Base-by-base conservation (phyloP, 2,888 invertebrate species). In the Mythimna ferrago region DNA sequence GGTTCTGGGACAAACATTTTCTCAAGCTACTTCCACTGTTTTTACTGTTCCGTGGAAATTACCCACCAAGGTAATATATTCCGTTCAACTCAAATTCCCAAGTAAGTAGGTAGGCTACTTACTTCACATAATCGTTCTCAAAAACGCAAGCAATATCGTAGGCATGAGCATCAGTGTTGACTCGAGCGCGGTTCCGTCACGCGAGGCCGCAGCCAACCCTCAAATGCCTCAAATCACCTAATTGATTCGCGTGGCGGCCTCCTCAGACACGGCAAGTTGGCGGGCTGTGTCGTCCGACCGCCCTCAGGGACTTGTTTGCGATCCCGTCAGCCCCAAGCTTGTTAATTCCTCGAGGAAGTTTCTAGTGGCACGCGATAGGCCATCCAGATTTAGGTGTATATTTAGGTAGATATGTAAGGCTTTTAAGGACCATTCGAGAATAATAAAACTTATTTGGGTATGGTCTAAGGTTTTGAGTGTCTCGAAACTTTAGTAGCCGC, bases 161-260 rank as follows among this genome's bases (percentile, higher is more conserved):
- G 79, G 65, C 58, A 72, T 64, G 68, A 81, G 66, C 80, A 78
- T 82, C 85, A 82, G 80, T 88, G 85, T 85, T 86, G 86, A 86
- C 80, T 85, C 78, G 83, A 71, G 84, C 85, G 75, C 80, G 82
- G 81, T 82, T 71, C 79, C 76, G 82, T 80, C 92, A 92, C 92
- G 93, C 92, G 78, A 92, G 84, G 81, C 86, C 87, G 82, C 88
- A 88, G 86, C 76, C 71, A 63, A 78, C 82, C 80, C 80, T 82
- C 82, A 71, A 80, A 81, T 80, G 89, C 88, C 89, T 92, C 92
- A 90, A 92, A 92, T 93, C 88, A 91, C 89, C 89, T 93, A 93
- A 93, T 93, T 93, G 93, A 91, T 91, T 92, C 87, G 90, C 89
- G 89, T 92, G 90, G 89, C 84, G 85, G 86, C 86, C 86, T 90